Base-by-base conservation (phyloP, 2,888 invertebrate species). In the Amphipyra tragopoginis region DNA sequence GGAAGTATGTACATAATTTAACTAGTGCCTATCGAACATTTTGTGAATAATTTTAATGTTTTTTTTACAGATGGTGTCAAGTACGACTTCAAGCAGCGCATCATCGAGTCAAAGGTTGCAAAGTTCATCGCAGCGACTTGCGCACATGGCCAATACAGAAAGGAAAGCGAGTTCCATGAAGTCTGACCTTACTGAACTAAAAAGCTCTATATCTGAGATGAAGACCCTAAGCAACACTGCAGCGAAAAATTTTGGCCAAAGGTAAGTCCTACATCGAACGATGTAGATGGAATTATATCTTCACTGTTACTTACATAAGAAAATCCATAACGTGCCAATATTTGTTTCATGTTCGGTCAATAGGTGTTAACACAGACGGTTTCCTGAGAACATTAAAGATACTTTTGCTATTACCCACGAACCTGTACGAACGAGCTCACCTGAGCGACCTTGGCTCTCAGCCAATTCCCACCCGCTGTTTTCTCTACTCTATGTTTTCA, bases 121-220 rank as follows among this genome's bases (percentile, higher is more conserved):
- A 90, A 94, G 95, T 91, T 95, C 93, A 82, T 95, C 95, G 73
- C 95, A 95, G 80, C 93, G 95, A 47, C 87, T 94, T 42, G 94
- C 93, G 75, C 94, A 94, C 83, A 91, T 94, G 87, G 93, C 95
- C 57, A 95, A 96, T 71, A 96, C 97, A 83, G 97, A 97, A 95
- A 96, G 97, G 95, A 97, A 97, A 93, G 97, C 97, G 73, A 97
- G 97, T 86, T 97, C 97, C 64, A 96, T 98, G 93, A 97, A 97
- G 93, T 97, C 97, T 71, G 97, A 97, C 89, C 95, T 97, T 50
- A 95, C 96, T 65, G 97, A 97, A 86, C 95, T 98, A 72, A 97
- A 98, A 90, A 97, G 97, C 87, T 97, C 97, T 86, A 97, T 98
- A 90, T 97, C 97, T 68, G 98, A 98, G 94, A 98, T 98, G 96